A percentile compares a stretch with the other conserved stretches of the same genome.
phyloP scores from a whole-genome alignment of 1,140 invertebrate genomes.

The Saccostrea glomerata region DNA sequence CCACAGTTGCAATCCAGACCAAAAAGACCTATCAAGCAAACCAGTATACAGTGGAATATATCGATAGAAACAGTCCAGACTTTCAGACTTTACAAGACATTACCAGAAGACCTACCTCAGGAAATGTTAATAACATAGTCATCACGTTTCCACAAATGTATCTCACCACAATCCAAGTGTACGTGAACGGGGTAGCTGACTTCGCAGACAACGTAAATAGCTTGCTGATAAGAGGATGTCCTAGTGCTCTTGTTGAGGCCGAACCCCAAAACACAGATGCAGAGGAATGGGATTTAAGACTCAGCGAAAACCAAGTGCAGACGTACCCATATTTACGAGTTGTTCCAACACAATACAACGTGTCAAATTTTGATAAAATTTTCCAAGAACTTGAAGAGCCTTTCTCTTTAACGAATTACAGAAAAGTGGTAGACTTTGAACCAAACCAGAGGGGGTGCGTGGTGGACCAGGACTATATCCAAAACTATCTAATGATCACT shows the following conservation, averaged over 20 bases:
- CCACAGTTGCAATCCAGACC: not conserved
- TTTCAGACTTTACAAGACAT: not conserved
- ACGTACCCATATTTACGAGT: conserved; percentile 12
- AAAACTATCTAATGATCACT: not conserved
- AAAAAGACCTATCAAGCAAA: not conserved
- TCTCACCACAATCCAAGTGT: not conserved
- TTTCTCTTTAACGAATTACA: not conserved
- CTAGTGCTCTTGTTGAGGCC: not conserved
- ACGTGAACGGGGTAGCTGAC: not conserved
- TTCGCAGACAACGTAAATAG: not conserved
- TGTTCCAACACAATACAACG: conserved; percentile 4
- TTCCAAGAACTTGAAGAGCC: not conserved
- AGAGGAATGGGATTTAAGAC: not conserved
- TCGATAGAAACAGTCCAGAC: not conserved
- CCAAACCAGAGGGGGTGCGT: not conserved
- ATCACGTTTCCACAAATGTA: not conserved
- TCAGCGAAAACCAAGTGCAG: conserved; percentile 16
- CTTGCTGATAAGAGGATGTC: not conserved
- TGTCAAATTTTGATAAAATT: not conserved
- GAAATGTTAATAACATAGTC: not conserved
- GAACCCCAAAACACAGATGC: not conserved
- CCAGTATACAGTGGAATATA: not conserved
- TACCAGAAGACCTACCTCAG: not conserved
- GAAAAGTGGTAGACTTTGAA: not conserved
- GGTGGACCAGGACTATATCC: not conserved